Percentiles rank a stretch among this genome's conserved stretches.
Evolutionary conservation across 2,888 invertebrate species (phyloP).

Genomic region (Temnothorax rugatulus): DNA sequence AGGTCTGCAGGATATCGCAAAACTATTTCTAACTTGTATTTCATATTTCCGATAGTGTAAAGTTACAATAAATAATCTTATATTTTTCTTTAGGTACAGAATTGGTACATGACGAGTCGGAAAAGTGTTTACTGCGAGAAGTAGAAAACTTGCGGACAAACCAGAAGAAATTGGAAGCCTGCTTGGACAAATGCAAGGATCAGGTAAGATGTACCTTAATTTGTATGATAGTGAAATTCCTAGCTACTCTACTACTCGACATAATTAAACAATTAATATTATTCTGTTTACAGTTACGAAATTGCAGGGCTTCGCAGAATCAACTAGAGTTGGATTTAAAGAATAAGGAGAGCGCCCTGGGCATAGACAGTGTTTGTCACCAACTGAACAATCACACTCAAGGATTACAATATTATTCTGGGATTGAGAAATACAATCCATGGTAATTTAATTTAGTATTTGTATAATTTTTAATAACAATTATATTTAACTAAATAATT

Average conservation of each 20-base stretch:
- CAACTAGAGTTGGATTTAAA: constrained; percentile 95
- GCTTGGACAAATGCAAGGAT: constrained; percentile 90
- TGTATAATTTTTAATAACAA: not conserved
- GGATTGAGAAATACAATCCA: constrained; percentile 95
- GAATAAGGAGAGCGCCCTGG: constrained; percentile 95
- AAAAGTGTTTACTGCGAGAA: constrained; percentile 94
- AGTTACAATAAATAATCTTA: constrained; percentile 33
- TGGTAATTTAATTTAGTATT: constrained; percentile 86
- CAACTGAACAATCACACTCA: constrained; percentile 93
- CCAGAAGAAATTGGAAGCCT: constrained; percentile 92
- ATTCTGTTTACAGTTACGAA: constrained; percentile 87
- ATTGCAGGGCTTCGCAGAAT: constrained; percentile 93
- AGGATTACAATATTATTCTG: constrained; percentile 95
- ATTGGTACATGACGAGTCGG: constrained; percentile 96
- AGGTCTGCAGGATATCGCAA: constrained; percentile 85
- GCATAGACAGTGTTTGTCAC: constrained; percentile 95
- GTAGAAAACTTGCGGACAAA: constrained; percentile 93
- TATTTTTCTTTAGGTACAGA: constrained; percentile 90
- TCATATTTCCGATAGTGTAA: not conserved
- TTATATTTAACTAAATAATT: constrained; percentile 5
- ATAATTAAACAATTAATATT: constrained; percentile 17
- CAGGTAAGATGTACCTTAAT: constrained; percentile 84
- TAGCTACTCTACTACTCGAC: not conserved
- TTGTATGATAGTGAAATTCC: not conserved
- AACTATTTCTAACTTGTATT: not conserved